Conservation (phyloP, 1,140 invertebrate species). For the Drosophila nikananu region DNA sequence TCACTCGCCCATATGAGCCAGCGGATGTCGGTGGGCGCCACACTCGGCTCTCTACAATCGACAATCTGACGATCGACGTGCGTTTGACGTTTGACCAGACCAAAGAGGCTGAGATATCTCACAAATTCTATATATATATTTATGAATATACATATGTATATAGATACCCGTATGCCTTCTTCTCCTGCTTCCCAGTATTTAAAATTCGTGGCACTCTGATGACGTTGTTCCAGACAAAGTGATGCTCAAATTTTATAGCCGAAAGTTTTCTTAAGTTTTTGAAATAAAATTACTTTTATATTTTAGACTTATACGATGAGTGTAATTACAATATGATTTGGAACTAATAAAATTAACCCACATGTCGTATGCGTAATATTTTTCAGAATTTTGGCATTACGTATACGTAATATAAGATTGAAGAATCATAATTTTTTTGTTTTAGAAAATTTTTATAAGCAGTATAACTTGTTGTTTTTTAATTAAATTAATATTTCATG, state of each 20-base stretch:
- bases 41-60: slow-evolving; percentile 44
- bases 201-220: slow-evolving; percentile 13
- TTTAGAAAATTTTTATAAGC: too few relatives aligned
- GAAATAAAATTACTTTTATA: neutral
- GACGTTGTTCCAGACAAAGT: slow-evolving; percentile 39
- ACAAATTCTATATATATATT: slow-evolving; percentile 7
- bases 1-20: slow-evolving; percentile 28
- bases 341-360: neutral
- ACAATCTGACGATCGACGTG: slow-evolving; percentile 51
- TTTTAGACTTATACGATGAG: neutral
- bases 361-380: slow-evolving; percentile 4
- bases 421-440: neutral
- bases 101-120: slow-evolving; percentile 36
- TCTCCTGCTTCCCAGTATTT: neutral
- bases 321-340: too few relatives aligned
- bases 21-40: slow-evolving; percentile 76
- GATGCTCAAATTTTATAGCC: slow-evolving; percentile 4
- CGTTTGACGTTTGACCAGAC: slow-evolving; percentile 64
- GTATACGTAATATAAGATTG: neutral
- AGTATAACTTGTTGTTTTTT: too few relatives aligned
- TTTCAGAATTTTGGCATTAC: neutral
- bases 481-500: too few relatives aligned
- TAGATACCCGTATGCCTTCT: neutral
- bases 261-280: neutral
- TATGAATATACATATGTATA: neutral